Evolutionary conservation across 1,140 invertebrate genomes (phyloP).

Genomic region (Drosophila orena): DNA sequence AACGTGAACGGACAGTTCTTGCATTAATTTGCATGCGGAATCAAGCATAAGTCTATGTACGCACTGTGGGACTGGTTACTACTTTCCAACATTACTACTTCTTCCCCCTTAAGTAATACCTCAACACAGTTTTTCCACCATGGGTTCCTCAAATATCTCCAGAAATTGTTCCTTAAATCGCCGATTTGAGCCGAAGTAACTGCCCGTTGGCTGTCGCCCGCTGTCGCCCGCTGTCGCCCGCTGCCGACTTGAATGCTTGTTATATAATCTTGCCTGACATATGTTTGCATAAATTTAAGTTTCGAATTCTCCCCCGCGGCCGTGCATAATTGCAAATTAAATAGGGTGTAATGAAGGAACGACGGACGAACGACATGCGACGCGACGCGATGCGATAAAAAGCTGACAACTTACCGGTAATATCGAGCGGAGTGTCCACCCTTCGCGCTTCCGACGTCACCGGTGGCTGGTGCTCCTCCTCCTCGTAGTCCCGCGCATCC

Average conservation of each 20-base stretch:
- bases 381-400: conserved; percentile 42
- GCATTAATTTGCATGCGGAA: conserved; percentile 81
- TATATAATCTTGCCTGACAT: conserved; percentile 76
- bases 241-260: conserved; percentile 50
- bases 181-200: conserved; percentile 18
- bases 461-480: conserved; percentile 50
- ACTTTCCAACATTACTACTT: too few species aligned
- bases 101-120: too few species aligned
- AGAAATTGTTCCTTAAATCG: conserved; percentile 1
- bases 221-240: too few species aligned
- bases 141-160: too few species aligned
- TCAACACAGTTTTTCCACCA: too few species aligned
- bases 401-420: conserved; percentile 63
- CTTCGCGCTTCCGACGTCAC: conserved; percentile 1
- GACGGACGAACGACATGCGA: conserved; percentile 33
- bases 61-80: conserved; percentile 46
- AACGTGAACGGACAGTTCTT: conserved; percentile 73
- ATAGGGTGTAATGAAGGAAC: conserved; percentile 67
- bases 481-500: conserved; percentile 69
- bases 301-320: conserved; percentile 26
- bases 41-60: conserved; percentile 41
- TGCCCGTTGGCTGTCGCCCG: conserved; percentile 10
- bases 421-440: conserved; percentile 49
- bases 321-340: conserved; percentile 75
- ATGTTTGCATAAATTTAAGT: conserved; percentile 83